Evolutionary conservation across 2,797 vertebrate species (phyloP).

Genomic region (Pteropus rufus): DNA sequence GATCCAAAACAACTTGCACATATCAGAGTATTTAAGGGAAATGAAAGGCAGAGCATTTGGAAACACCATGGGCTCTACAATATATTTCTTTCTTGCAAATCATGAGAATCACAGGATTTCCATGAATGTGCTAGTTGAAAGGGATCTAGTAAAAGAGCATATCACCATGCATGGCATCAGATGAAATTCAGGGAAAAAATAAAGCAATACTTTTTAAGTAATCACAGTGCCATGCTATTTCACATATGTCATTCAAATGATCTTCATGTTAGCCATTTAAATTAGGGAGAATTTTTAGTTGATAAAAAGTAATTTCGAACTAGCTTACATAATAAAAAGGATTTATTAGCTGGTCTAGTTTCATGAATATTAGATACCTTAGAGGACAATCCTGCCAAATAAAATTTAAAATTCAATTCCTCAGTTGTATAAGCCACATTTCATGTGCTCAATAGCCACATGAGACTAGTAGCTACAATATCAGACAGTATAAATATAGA

Average conservation of each 20-base stretch:
- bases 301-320: conserved; percentile 40
- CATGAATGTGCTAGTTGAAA: conserved; percentile 37
- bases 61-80: conserved; percentile 59
- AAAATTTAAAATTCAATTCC: neutral
- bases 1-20: conserved; percentile 75
- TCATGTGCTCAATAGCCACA: neutral
- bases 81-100: neutral
- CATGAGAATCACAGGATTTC: conserved; percentile 1
- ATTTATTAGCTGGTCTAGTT: neutral
- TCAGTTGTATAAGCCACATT: neutral
- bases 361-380: conserved; percentile 31
- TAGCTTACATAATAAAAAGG: neutral
- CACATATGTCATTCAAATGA: neutral
- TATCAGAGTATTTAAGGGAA: conserved; percentile 64
- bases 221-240: neutral
- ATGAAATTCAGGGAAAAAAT: conserved; percentile 25
- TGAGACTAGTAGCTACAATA: neutral
- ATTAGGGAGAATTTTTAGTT: neutral
- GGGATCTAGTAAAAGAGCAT: neutral
- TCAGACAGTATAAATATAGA: neutral
- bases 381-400: neutral
- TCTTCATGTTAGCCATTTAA: neutral
- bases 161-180: neutral
- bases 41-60: conserved; percentile 47
- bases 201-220: neutral